Evolutionary conservation across 2,797 vertebrate genomes (phyloP).

Genomic region (Darevskia mixta): DNA sequence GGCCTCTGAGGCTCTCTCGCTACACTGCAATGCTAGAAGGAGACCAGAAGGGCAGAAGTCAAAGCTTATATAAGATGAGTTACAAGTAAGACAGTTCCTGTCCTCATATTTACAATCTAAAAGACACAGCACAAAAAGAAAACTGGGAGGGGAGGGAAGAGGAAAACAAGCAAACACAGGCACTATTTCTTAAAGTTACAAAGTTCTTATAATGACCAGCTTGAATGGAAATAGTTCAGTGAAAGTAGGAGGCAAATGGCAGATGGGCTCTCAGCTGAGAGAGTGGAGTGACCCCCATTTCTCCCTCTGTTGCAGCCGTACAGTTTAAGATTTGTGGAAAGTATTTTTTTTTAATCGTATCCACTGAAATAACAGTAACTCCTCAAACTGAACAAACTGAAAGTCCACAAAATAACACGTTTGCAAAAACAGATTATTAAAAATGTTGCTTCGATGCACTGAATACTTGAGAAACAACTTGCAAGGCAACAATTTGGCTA

Average conservation of each 20-base stretch:
- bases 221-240: background rate
- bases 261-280: background rate
- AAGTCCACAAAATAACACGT: background rate
- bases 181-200: background rate
- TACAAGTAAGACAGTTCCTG: background rate
- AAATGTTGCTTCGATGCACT: conserved; percentile 25
- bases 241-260: background rate
- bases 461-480: conserved; percentile 27
- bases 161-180: background rate
- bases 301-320: background rate
- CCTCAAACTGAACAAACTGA: background rate
- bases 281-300: background rate
- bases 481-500: conserved; percentile 10
- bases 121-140: background rate
- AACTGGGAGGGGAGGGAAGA: background rate
- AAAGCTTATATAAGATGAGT: background rate
- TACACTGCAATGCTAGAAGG: background rate
- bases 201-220: background rate
- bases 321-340: background rate
- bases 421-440: conserved; percentile 28
- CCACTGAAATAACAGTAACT: background rate
- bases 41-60: background rate
- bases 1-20: background rate
- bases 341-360: background rate
- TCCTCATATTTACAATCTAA: background rate